Base-by-base conservation (phyloP, 2,113 vertebrate genomes). In the Panthera leo region DNA sequence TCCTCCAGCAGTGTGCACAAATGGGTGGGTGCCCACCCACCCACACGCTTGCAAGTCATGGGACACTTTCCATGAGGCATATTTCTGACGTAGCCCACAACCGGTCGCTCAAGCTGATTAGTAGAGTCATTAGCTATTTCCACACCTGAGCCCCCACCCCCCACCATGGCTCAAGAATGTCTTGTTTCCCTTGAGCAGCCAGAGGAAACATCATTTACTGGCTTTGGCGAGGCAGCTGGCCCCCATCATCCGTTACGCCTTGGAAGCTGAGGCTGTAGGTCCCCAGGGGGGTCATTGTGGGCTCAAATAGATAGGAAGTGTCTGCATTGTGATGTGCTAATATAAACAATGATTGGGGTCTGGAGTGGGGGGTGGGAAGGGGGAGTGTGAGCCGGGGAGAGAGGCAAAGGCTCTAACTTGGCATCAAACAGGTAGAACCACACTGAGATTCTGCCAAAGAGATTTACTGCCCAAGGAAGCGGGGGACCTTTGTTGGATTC, bases 211-310 rank as follows among this genome's bases (percentile, higher is more conserved):
- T 55, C 1, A 2, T 88, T n/a, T 82, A 76, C 63, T 67, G 75
- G 71, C 71, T 93, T 79, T 71, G 63, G 87, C 65, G 18, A 75
- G 91, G 39, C 90, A 97, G 97, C 83, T 78, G 27, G 71, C 39
- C 96, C 80, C 68, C 76, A 4, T 93, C 96, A 89, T 80, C 67
- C 85, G 45, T 53, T 36, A 34, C 34, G 75, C 21, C 89, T 79
- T 42, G 23, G 78, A 18, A 75, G 48, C 75, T 18, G 51, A 91
- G 51, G 71, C 5, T 0, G 1, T 2, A 0, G 8, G 82, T 95
- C 97, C 93, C 97, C 18, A 1, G 80, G 97, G 76, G 9, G 0
- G 12, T 80, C 8, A 1, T 11, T 84, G 80, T 75, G 76, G 79
- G 25, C 90, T 39, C 76, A 2, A 16, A n/a, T 0, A 65, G 89